Conservation (phyloP, 1,140 invertebrate species). For the Caerostris extrusa region DNA sequence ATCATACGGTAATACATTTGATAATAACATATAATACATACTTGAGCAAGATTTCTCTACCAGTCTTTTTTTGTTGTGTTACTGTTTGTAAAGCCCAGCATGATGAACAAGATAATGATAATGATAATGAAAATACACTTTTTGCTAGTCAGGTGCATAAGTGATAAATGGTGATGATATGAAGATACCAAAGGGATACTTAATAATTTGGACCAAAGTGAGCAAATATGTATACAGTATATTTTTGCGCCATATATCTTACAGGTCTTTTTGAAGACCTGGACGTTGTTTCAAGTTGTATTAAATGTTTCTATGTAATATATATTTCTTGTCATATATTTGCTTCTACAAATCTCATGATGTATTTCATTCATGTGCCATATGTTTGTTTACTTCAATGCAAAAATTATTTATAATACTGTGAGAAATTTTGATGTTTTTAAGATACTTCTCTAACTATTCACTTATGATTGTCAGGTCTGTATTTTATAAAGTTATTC, state of each 20-base stretch:
- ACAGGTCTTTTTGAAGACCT: neutral
- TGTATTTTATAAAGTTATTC: too few relatives aligned
- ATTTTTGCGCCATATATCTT: conserved; percentile 32
- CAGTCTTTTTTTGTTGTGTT: too few relatives aligned
- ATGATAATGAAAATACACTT: too few relatives aligned
- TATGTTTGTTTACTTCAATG: neutral
- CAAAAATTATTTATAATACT: neutral
- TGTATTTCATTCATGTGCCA: neutral
- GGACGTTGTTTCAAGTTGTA: conserved; percentile 38
- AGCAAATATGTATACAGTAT: conserved; percentile 51
- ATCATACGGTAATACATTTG: too few relatives aligned
- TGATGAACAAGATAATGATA: too few relatives aligned
- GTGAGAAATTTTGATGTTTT: too few relatives aligned
- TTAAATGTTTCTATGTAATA: conserved; percentile 68
- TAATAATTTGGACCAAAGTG: conserved; percentile 60
- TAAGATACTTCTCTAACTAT: too few relatives aligned
- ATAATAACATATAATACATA: too few relatives aligned
- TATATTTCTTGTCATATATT: conserved; percentile 50
- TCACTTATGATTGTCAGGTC: too few relatives aligned
- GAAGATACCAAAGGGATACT: conserved; percentile 54
- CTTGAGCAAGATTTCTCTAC: too few relatives aligned
- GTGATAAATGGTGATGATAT: conserved; percentile 53
- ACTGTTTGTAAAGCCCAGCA: too few relatives aligned
- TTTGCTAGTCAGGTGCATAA: conserved; percentile 38
- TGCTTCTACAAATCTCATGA: conserved; percentile 9